Percentiles rank a stretch among this genome's conserved stretches.
Conservation (phyloP, 2,113 vertebrate species). For the Protobothrops flavoviridis region DNA sequence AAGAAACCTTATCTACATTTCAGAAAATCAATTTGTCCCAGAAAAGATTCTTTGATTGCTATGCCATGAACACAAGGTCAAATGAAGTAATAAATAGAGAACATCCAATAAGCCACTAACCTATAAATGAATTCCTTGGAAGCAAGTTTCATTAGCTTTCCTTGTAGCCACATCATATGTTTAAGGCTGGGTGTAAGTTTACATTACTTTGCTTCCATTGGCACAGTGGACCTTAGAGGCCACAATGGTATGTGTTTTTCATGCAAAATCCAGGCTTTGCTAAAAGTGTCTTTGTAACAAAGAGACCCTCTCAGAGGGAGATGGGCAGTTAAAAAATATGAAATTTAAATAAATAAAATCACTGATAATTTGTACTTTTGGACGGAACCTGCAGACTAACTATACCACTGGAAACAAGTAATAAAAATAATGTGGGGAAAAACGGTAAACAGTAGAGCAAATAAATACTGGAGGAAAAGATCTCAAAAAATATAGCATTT, state of each 20-base stretch:
- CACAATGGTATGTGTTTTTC: not conserved
- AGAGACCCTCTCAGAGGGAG: too few relatives aligned
- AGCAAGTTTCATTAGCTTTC: not conserved
- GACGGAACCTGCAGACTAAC: constrained; percentile 1
- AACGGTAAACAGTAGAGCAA: not conserved
- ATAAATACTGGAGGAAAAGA: constrained; percentile 14
- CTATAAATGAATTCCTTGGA: not conserved
- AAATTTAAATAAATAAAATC: too few relatives aligned
- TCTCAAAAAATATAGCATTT: constrained; percentile 17
- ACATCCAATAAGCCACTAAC: not conserved
- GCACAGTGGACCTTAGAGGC: not conserved
- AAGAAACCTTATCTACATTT: not conserved
- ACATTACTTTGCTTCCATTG: constrained; percentile 30
- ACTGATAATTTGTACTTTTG: constrained; percentile 29
- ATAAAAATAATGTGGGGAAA: constrained; percentile 25
- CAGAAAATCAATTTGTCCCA: not conserved
- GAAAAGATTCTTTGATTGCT: not conserved
- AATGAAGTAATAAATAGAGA: not conserved
- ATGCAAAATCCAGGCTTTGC: not conserved
- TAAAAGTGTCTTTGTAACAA: constrained; percentile 9
- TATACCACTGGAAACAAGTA: constrained; percentile 20
- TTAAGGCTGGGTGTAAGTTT: constrained; percentile 1
- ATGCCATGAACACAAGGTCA: not conserved
- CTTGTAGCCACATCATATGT: too few relatives aligned
- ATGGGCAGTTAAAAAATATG: too few relatives aligned